Conservation (phyloP, 2,888 invertebrate species). For the Lagria hirta region DNA sequence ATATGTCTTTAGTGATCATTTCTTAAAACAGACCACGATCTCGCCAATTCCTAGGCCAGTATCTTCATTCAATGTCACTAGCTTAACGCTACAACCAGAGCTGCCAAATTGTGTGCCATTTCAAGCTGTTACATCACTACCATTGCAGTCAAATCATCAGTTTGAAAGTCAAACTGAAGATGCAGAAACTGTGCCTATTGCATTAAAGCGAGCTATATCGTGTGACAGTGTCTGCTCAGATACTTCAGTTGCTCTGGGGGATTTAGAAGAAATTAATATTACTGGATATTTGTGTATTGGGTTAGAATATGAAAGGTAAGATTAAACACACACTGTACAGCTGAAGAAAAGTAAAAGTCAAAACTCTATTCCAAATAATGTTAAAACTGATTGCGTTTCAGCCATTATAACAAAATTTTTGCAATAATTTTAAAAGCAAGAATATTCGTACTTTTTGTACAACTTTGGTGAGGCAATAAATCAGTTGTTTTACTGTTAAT, state of each 20-base stretch:
- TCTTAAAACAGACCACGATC: constrained; percentile 44
- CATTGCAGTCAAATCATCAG: constrained; percentile 8
- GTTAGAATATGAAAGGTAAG: constrained; percentile 76
- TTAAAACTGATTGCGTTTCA: no score
- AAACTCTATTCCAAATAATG: no score
- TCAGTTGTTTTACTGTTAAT: no score
- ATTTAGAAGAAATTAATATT: constrained; percentile 69
- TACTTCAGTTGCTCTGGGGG: constrained; percentile 70
- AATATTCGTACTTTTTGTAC: no score
- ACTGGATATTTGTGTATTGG: constrained; percentile 77
- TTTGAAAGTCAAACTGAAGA: constrained; percentile 31
- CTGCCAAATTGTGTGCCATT: constrained; percentile 47
- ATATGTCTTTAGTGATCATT: constrained; percentile 14
- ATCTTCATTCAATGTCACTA: constrained; percentile 49
- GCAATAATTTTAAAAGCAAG: no score
- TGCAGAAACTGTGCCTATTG: constrained; percentile 45
- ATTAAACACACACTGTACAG: no score
- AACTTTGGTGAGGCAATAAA: no score
- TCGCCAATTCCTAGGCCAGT: constrained; percentile 51
- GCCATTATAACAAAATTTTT: no score
- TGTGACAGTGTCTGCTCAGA: constrained; percentile 82
- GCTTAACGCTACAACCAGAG: constrained; percentile 46
- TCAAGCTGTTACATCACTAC: constrained; percentile 40
- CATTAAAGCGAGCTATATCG: constrained; percentile 68
- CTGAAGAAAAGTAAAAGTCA: no score